Percentiles rank a stretch among this genome's conserved stretches.
Conservation (phyloP, 2,888 invertebrate genomes). For the Himalopsyche japonica region DNA sequence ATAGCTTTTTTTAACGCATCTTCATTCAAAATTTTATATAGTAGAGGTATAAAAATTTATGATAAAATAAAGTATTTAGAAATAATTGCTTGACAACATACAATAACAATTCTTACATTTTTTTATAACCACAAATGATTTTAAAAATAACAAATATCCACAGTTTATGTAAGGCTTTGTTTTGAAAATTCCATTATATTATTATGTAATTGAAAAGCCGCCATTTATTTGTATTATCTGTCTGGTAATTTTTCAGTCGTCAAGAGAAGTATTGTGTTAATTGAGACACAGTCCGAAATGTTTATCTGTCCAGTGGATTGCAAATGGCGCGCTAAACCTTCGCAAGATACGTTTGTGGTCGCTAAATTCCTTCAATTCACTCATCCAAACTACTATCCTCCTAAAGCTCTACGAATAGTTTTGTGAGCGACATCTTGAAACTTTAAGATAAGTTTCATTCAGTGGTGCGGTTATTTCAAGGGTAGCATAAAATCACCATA, state of each 20-base stretch:
- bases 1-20: no score
- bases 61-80: no score
- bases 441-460: background rate
- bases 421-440: background rate
- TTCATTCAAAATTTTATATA: no score
- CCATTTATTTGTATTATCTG: background rate
- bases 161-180: no score
- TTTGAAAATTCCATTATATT: no score
- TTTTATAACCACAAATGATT: no score
- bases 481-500: background rate
- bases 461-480: background rate
- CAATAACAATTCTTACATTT: no score
- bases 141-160: no score
- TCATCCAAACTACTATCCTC: background rate
- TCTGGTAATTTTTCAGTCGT: background rate
- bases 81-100: no score
- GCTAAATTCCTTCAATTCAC: background rate
- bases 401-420: background rate
- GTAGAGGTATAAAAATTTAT: no score
- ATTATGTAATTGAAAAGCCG: no score
- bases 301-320: background rate
- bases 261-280: background rate
- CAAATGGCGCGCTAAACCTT: background rate
- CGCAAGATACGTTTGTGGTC: background rate
- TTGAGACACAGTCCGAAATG: background rate